Evolutionary conservation across 2,797 vertebrate genomes (phyloP), one percentile per base, ranked within the genome.

Genomic region (Decapterus maruadsi): DNA sequence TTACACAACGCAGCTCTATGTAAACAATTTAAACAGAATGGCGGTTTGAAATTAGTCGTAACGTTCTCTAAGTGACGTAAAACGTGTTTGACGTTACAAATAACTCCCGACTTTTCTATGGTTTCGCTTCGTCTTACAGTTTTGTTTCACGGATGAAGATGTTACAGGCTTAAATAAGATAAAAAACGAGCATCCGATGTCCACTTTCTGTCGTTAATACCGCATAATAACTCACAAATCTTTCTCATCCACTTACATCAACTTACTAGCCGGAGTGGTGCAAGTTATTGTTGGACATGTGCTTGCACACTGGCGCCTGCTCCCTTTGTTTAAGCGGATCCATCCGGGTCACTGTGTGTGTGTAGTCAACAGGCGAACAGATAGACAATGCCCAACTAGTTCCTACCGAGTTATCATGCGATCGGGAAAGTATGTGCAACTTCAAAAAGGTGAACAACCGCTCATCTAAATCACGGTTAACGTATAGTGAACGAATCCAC

Each of bases 291-390:
- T 70, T 11, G 29, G 55, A 89, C 92, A 93, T 89, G 91, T 92
- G 91, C 81, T 83, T 29, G 51, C 59, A 50, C 67, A 20, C 62
- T 84, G 87, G 92, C 90, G 91, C 89, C 81, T 80, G 74, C 72
- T 92, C 87, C 87, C 91, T 93, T 93, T 93, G 92, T 93, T 89
- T 85, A 78, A 89, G 36, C 56, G 78, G 82, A 57, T 87, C 80
- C 91, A 93, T 94, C 92, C 93, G 92, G 92, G 92, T 92, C 91
- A 90, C 73, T 2, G 20, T 19, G 26, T 26, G 26, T 26, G 26
- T 26, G 56, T 3, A 84, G 64, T 78, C 82, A 51, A 77, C 59
- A 60, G 36, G 29, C 74, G 16, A 68, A 9, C 19, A 61, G 14
- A 68, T 56, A 54, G 14, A 68, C 59, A 54, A 65, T 17, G 57